Base-by-base conservation (phyloP, 2,888 invertebrate species). In the Mycalesis mineus region DNA sequence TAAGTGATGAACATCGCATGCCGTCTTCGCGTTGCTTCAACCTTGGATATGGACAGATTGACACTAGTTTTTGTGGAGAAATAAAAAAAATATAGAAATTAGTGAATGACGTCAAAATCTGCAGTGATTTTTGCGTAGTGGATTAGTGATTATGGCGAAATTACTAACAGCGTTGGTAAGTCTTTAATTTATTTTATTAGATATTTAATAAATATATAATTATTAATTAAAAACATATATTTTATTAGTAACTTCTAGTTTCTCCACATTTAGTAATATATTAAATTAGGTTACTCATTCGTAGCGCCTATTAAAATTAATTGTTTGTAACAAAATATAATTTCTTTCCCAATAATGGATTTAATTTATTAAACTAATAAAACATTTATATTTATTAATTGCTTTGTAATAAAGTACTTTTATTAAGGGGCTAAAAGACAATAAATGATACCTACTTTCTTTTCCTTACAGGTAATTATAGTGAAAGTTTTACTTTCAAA, bases 11-110 rank as follows among this genome's bases (percentile, higher is more conserved):
- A 66, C 70, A 68, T 64, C 64, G 65, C 72, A 71, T 65, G 63
- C 70, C 78, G 82, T 85, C 84, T 86, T 87, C 75, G 69, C 68
- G 67, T 73, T 74, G 73, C 72, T 69, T 71, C 84, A 78, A 84
- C 86, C 87, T 89, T 88, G 88, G 81, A 78, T 80, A 82, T 87
- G 88, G 82, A 77, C 80, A 74, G 70, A 75, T 74, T 70, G 62
- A 65, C 61, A 63, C 62, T 61, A 59, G 57, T 62, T 58, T 65
- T 65, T 62, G 48, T 53, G 60, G 59, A 63, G 58, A 59, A 66
- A 65, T 65, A 64, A 55, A 62, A 64, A 22, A 51, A 57, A 54
- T 51, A 37, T 57, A 57, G 60, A 65, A 65, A 64, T 57, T 58
- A 66, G 68, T 66, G 70, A 69, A 68, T 65, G 57, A 54, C 44